A percentile compares a stretch with the other conserved stretches of the same genome.
Conservation (phyloP, 2,113 vertebrate genomes). For the Zeus faber region DNA sequence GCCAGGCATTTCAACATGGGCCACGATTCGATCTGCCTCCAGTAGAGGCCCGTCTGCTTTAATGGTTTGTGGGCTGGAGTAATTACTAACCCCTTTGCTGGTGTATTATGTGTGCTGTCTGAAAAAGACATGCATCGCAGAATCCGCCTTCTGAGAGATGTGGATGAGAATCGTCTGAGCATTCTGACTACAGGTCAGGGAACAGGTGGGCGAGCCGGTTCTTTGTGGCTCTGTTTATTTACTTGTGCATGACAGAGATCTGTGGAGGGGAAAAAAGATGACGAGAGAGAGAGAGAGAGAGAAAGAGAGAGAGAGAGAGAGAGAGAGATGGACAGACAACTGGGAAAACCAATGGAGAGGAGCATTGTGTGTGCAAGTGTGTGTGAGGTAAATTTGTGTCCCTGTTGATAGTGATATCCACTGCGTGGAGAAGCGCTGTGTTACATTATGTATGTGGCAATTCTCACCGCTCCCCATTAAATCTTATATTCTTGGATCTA, state of each 20-base stretch:
- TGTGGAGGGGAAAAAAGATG: neutral
- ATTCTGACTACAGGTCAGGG: slow-evolving; percentile 46
- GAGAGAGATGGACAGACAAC: neutral
- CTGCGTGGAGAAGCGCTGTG: slow-evolving; percentile 7
- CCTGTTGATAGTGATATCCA: neutral
- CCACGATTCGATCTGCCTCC: slow-evolving; percentile 39
- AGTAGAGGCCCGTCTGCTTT: slow-evolving; percentile 16
- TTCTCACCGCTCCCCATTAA: slow-evolving; percentile 40
- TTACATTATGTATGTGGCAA: slow-evolving; percentile 44
- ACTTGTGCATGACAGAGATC: neutral
- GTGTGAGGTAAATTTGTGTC: neutral
- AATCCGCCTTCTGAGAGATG: slow-evolving; percentile 30
- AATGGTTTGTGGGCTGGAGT: slow-evolving; percentile 28
- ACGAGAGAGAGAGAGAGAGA: neutral
- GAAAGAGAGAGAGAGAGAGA: no score
- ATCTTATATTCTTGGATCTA: slow-evolving; percentile 18
- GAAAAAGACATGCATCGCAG: slow-evolving; percentile 21
- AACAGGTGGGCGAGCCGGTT: slow-evolving; percentile 24
- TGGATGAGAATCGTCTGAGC: slow-evolving; percentile 31
- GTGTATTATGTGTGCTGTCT: slow-evolving; percentile 33
- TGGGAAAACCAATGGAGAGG: neutral
- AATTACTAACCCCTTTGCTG: slow-evolving; percentile 46
- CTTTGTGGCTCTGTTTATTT: neutral
- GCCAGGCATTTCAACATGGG: slow-evolving; percentile 20
- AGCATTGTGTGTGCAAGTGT: neutral